Conservation (phyloP, 1,140 invertebrate genomes). For the Drepana arcuata region DNA sequence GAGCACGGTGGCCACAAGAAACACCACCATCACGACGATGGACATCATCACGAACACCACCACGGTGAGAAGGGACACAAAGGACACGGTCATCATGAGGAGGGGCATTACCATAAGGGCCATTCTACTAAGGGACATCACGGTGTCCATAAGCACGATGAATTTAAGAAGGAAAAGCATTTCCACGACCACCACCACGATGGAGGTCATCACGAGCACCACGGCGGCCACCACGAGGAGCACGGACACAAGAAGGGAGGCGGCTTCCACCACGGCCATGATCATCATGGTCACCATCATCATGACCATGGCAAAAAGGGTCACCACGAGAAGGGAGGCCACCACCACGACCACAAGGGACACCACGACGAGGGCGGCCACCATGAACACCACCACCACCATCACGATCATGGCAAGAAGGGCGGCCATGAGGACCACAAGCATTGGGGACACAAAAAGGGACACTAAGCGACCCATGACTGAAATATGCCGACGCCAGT, state of each 20-base stretch:
- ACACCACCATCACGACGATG: constrained; percentile 80
- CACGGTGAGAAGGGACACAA: constrained; percentile 78
- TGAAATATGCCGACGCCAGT: constrained; percentile 17
- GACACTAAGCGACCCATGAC: constrained; percentile 54
- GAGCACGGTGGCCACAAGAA: constrained; percentile 83
- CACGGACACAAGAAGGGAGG: constrained; percentile 79
- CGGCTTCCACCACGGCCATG: constrained; percentile 77
- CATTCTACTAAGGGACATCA: constrained; percentile 84
- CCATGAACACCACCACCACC: constrained; percentile 74
- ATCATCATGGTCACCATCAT: constrained; percentile 77
- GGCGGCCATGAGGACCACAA: constrained; percentile 72
- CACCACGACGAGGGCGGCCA: constrained; percentile 72
- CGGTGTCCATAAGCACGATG: constrained; percentile 81
- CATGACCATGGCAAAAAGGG: constrained; percentile 81
- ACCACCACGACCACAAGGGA: constrained; percentile 56
- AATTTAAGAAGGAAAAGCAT: constrained; percentile 73
- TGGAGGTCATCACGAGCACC: constrained; percentile 77
- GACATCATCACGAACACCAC: constrained; percentile 82
- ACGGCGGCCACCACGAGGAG: constrained; percentile 77
- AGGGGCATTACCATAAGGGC: constrained; percentile 80
- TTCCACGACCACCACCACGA: constrained; percentile 85
- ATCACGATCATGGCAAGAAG: constrained; percentile 76
- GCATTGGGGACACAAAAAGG: constrained; percentile 70
- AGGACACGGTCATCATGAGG: constrained; percentile 73
- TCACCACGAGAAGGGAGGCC: constrained; percentile 77